A percentile compares a stretch with the other conserved stretches of the same genome.
Conservation (phyloP, 2,113 vertebrate species). For the Catagonus wagneri region DNA sequence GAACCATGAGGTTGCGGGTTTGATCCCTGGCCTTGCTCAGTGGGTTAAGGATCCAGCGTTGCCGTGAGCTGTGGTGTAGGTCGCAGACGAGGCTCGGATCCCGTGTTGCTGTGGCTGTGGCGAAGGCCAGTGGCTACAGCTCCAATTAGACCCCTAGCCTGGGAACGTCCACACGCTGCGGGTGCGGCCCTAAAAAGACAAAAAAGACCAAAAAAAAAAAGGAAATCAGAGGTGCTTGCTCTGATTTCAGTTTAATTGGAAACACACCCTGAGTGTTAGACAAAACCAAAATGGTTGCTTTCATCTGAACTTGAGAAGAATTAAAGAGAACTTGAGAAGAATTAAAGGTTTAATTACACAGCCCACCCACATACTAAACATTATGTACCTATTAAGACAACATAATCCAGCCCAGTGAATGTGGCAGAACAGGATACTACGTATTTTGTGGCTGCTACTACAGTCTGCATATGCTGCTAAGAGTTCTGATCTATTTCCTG, state of each 20-base stretch:
- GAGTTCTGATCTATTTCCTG: constrained; percentile 52
- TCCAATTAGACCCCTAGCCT: too few species aligned
- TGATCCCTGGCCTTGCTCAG: too few species aligned
- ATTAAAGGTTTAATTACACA: constrained; percentile 16
- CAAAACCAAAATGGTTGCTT: constrained; percentile 62
- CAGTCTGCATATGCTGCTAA: neutral
- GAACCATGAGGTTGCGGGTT: too few species aligned
- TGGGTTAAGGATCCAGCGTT: too few species aligned
- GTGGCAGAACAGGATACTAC: neutral
- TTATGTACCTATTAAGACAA: neutral
- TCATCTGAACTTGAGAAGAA: constrained; percentile 62
- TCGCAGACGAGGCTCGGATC: too few species aligned
- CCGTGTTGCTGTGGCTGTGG: too few species aligned
- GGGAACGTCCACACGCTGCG: too few species aligned
- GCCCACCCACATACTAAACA: neutral
- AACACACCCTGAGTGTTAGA: constrained; percentile 56
- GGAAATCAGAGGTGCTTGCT: neutral
- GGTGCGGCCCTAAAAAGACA: too few species aligned
- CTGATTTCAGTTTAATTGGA: constrained; percentile 44
- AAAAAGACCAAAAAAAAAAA: too few species aligned
- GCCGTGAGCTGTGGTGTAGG: too few species aligned
- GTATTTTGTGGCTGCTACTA: neutral
- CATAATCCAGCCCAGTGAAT: neutral
- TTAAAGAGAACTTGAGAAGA: constrained; percentile 41
- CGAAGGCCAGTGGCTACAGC: too few species aligned